Percentiles rank a stretch among this genome's conserved stretches.
Evolutionary conservation across 1,140 invertebrate genomes (phyloP).

Genomic region (Choristoneura fumiferana): DNA sequence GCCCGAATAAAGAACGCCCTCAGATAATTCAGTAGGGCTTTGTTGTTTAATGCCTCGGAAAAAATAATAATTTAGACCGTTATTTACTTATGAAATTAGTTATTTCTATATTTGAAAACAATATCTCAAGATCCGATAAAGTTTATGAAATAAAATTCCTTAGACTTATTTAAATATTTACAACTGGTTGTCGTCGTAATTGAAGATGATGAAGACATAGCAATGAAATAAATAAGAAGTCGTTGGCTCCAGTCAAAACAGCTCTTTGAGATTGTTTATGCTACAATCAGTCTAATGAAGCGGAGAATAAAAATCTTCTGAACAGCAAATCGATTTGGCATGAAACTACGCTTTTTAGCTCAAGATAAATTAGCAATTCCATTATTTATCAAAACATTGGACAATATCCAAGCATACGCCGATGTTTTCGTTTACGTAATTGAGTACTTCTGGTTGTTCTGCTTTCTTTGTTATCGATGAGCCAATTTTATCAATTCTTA

Average conservation of each 20-base stretch:
- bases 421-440: slow-evolving; percentile 24
- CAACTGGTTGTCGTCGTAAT: too few species aligned
- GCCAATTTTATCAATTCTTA: neutral
- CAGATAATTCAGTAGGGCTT: slow-evolving; percentile 11
- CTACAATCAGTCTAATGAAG: slow-evolving; percentile 21
- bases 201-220: too few species aligned
- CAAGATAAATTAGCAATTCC: slow-evolving; percentile 22
- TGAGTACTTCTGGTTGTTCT: slow-evolving; percentile 20
- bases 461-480: too few species aligned
- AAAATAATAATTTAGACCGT: too few species aligned
- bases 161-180: too few species aligned
- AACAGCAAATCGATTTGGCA: slow-evolving; percentile 23
- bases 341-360: slow-evolving; percentile 7
- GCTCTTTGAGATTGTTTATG: too few species aligned
- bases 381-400: slow-evolving; percentile 22
- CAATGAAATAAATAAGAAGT: too few species aligned
- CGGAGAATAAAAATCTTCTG: slow-evolving; percentile 11
- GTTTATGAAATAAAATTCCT: too few species aligned
- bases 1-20: slow-evolving; percentile 4
- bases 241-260: too few species aligned
- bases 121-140: too few species aligned
- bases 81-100: too few species aligned
- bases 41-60: slow-evolving; percentile 9
- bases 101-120: too few species aligned
- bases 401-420: slow-evolving; percentile 22